Evolutionary conservation across 2,888 invertebrate genomes (phyloP).

Genomic region (Ennomos fuscantarius): DNA sequence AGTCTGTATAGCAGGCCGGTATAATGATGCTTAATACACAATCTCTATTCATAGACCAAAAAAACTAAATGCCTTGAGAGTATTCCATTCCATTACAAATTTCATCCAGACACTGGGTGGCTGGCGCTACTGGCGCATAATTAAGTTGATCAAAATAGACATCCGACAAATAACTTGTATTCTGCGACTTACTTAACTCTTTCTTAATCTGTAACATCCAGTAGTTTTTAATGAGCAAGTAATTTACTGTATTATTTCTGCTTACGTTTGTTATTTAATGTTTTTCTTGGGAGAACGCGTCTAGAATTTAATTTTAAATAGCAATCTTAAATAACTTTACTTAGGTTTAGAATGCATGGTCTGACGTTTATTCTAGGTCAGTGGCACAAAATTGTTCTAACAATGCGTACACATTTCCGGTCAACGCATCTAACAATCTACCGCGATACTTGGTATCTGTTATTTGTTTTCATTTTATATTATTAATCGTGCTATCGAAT

Average conservation of each 20-base stretch:
- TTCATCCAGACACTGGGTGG: no score
- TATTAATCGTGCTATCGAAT: not conserved
- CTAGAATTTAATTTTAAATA: constrained; percentile 9
- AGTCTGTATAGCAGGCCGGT: no score
- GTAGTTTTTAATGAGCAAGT: constrained; percentile 2
- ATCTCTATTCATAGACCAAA: no score
- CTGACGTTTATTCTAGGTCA: constrained; percentile 16
- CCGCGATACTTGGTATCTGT: constrained; percentile 1
- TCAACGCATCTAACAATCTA: constrained; percentile 4
- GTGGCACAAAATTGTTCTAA: constrained; percentile 19
- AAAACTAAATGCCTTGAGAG: no score
- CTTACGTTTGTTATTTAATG: constrained; percentile 9
- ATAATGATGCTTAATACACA: no score
- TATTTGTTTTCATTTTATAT: constrained; percentile 12
- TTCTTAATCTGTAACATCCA: not conserved
- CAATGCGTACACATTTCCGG: constrained; percentile 7
- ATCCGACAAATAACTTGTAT: not conserved
- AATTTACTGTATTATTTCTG: constrained; percentile 3
- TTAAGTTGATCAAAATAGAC: not conserved
- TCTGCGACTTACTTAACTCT: not conserved
- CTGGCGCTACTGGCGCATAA: not conserved
- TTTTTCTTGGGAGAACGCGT: constrained; percentile 8
- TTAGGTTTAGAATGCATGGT: constrained; percentile 13
- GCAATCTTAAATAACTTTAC: constrained; percentile 19
- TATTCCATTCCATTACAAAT: no score